Conservation (phyloP, 2,888 invertebrate genomes). For the Erannis defoliaria region DNA sequence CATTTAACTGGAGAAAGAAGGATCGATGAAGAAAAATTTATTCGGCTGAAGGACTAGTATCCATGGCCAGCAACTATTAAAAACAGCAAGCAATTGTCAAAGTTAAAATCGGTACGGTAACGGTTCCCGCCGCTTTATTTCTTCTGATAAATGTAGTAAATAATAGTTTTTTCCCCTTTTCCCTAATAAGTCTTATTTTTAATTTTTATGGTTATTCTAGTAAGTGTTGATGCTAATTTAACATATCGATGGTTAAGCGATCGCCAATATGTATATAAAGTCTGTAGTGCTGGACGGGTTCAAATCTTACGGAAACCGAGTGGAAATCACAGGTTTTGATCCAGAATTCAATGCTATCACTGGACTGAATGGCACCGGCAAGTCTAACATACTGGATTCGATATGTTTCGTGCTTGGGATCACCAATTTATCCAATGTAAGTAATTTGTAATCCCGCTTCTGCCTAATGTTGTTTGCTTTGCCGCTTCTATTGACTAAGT, state of each 20-base stretch:
- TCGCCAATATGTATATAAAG: slow-evolving; percentile 93
- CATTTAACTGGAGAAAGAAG: too few relatives aligned
- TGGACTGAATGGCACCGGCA: slow-evolving; percentile 98
- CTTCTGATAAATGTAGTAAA: not conserved
- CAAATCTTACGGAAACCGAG: slow-evolving; percentile 98
- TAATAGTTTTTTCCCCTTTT: not conserved
- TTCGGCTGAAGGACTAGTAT: too few relatives aligned
- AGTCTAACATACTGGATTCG: slow-evolving; percentile 98
- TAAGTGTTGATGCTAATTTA: not conserved
- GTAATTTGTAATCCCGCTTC: slow-evolving; percentile 42
- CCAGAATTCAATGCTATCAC: slow-evolving; percentile 98
- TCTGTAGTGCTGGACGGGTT: slow-evolving; percentile 98
- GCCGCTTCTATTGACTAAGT: too few relatives aligned
- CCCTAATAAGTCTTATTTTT: not conserved
- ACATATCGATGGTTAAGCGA: not conserved
- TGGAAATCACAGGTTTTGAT: slow-evolving; percentile 97
- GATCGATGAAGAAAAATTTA: too few relatives aligned
- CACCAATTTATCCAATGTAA: slow-evolving; percentile 95
- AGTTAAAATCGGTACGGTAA: not conserved
- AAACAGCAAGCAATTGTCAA: too few relatives aligned
- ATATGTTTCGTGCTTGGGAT: slow-evolving; percentile 99
- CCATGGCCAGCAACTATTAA: too few relatives aligned
- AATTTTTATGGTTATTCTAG: not conserved
- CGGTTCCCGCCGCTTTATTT: slow-evolving; percentile 2
- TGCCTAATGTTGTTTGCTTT: not conserved